Evolutionary conservation across 2,797 vertebrate genomes (phyloP).

Genomic region (Smutsia temminckii): DNA sequence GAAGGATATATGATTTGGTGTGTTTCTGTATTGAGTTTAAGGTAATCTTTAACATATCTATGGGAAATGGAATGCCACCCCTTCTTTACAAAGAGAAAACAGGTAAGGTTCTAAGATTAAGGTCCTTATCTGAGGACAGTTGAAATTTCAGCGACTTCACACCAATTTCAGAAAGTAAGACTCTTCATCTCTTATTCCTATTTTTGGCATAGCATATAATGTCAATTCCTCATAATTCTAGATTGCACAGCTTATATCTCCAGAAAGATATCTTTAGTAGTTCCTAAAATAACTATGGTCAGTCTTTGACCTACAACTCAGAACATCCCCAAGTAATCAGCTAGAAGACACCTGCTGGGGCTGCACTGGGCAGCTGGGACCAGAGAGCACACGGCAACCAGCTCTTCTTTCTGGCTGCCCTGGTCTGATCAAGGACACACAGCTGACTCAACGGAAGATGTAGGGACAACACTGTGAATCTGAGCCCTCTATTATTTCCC

Average conservation of each 20-base stretch:
- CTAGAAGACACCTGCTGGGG: slow-evolving; percentile 18
- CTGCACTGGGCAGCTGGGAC: background rate
- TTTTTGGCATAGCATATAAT: background rate
- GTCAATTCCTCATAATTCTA: slow-evolving; percentile 21
- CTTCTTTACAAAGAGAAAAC: slow-evolving; percentile 11
- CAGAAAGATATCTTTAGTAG: background rate
- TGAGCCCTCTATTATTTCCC: background rate
- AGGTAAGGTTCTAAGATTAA: background rate
- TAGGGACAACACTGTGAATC: background rate
- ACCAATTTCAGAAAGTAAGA: background rate
- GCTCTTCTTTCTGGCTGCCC: background rate
- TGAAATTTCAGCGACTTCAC: background rate
- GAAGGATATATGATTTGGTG: background rate
- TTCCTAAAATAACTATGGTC: slow-evolving; percentile 59
- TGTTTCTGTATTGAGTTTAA: background rate
- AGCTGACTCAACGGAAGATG: background rate
- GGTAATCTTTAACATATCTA: slow-evolving; percentile 36
- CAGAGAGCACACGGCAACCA: background rate
- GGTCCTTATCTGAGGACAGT: background rate
- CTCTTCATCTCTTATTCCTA: background rate
- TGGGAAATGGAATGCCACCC: background rate
- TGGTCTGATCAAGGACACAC: slow-evolving; percentile 2
- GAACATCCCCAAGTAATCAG: slow-evolving; percentile 23
- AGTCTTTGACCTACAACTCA: slow-evolving; percentile 13
- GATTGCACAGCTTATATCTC: background rate